Evolutionary conservation across 2,888 invertebrate genomes (phyloP), one percentile per base, ranked within the genome.

Genomic region (Calliphora vomitoria): DNA sequence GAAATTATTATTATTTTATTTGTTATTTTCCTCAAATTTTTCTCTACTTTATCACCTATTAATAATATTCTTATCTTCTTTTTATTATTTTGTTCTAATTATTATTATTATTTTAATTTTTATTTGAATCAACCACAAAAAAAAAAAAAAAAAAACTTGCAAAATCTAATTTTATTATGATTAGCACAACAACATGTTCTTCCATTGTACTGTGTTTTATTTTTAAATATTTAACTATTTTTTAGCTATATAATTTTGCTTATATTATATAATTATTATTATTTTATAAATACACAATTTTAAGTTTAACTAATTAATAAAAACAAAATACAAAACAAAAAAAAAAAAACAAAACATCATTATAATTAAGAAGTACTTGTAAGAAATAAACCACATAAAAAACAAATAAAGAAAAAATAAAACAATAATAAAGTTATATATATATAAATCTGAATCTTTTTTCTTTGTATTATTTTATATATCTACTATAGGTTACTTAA

Each of bases 191-290:
- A 86, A 82, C 86, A 86, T 83, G 86, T 83, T 86, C 86, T 86
- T 86, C 86, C 86, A 83, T 86, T 86, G 74, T 86, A 86, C 83
- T 86, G 86, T 86, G 86, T 86, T 86, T 86, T 86, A 82, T 74
- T 82, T 82, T 82, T 82, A 82, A 74, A 66, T 74, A 82, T 74
- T 80, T 55, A 74, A 81, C 72, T 64, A 82, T 55, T 74, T 81
- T 66, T 82, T 82, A 66, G 81, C 74, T 74, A 66, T 74, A 72
- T 82, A 82, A 82, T 74, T 81, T 72, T 82, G 64, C 72, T 81
- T 64, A 53, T 35, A 53, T 72, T 72, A 72, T 64, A 62, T 62
- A 68, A 79, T 71, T 38, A 71, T 80, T 71, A 69, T 81, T 71
- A 74, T 74, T 82, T 74, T 72, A 55, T 55, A 72, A 64, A 66